These are phyloP conservation scores for Platyrinchus mystaceus DNA, from an alignment of 2,797 vertebrate genomes.

Conservation along the genomic window DNA sequence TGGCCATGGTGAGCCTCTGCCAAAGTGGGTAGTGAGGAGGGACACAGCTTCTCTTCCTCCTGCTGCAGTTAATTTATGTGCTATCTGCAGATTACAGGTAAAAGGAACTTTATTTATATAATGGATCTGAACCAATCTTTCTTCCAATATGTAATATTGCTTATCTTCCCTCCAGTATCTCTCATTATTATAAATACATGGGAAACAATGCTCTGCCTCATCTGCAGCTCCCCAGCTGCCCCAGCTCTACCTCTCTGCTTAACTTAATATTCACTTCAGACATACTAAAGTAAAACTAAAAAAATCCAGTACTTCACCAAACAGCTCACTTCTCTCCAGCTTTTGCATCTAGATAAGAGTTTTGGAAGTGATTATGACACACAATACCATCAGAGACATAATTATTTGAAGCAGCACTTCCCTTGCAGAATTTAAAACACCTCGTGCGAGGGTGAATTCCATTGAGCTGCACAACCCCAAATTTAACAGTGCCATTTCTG, in stretches of 20 bases:
- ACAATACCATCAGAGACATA: not conserved
- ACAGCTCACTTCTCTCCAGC: not conserved
- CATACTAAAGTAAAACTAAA: not conserved
- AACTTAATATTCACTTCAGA: conserved; percentile 1
- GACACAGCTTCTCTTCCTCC: not conserved
- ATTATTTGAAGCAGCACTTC: not conserved
- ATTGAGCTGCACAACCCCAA: not conserved
- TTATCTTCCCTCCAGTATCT: not conserved
- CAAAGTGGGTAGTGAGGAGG: rapidly evolving
- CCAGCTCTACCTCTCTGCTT: not conserved
- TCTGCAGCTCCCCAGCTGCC: not conserved
- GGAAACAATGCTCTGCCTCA: not conserved
- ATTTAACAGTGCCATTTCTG: not conserved
- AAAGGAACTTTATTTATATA: not conserved
- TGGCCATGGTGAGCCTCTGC: not conserved
- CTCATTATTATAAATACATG: not conserved
- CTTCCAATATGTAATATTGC: not conserved
- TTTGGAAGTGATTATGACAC: not conserved
- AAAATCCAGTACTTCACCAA: not conserved
- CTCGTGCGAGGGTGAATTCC: not conserved
- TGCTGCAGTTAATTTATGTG: not conserved
- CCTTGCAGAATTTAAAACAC: not conserved
- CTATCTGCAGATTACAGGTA: not conserved
- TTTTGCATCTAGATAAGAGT: not conserved
- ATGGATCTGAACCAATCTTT: not conserved